These are phyloP conservation scores for Hydriomena furcata DNA, from an alignment of 2,888 invertebrate genomes.

Conservation along the genomic window DNA sequence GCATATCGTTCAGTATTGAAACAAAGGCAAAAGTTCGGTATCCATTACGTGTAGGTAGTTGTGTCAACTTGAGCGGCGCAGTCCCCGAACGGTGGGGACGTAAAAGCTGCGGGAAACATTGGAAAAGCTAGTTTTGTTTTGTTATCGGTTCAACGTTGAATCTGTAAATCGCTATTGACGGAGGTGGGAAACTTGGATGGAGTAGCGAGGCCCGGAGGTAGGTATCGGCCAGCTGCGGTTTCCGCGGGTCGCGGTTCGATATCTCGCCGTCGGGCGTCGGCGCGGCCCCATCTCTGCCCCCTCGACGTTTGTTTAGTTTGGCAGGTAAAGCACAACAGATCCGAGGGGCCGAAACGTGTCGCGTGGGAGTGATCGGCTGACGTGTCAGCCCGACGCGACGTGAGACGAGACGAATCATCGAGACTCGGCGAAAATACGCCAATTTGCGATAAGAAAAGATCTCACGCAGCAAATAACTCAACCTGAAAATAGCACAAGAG, in stretches of 20 bases:
- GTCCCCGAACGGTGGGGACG: slow-evolving; percentile 17
- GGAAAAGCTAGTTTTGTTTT: slow-evolving; percentile 42
- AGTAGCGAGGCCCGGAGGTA: slow-evolving; percentile 32
- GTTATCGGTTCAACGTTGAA: slow-evolving; percentile 43
- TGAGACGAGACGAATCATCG: slow-evolving; percentile 47
- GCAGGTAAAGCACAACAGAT: slow-evolving; percentile 67
- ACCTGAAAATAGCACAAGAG: background rate
- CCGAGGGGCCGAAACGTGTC: slow-evolving; percentile 49
- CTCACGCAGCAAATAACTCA: slow-evolving; percentile 13
- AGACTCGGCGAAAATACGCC: slow-evolving; percentile 45
- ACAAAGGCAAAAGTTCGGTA: slow-evolving; percentile 22
- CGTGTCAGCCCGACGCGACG: slow-evolving; percentile 45
- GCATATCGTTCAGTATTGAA: slow-evolving; percentile 39
- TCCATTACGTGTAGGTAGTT: slow-evolving; percentile 30
- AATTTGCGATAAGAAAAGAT: slow-evolving; percentile 32
- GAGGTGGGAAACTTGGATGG: slow-evolving; percentile 50
- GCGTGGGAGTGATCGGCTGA: slow-evolving; percentile 58
- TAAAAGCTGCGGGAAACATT: slow-evolving; percentile 30
- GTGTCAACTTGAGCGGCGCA: slow-evolving; percentile 29
- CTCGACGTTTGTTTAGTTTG: slow-evolving; percentile 63
- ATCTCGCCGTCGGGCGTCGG: slow-evolving; percentile 40
- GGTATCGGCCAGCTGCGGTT: slow-evolving; percentile 54
- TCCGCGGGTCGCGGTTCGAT: slow-evolving; percentile 59
- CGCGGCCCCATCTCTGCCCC: slow-evolving; percentile 36
- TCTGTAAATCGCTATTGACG: slow-evolving; percentile 55